A percentile compares a stretch with the other conserved stretches of the same genome.
These are phyloP conservation scores for Menidia menidia DNA, from an alignment of 2,797 vertebrate genomes.

Conservation along the genomic window DNA sequence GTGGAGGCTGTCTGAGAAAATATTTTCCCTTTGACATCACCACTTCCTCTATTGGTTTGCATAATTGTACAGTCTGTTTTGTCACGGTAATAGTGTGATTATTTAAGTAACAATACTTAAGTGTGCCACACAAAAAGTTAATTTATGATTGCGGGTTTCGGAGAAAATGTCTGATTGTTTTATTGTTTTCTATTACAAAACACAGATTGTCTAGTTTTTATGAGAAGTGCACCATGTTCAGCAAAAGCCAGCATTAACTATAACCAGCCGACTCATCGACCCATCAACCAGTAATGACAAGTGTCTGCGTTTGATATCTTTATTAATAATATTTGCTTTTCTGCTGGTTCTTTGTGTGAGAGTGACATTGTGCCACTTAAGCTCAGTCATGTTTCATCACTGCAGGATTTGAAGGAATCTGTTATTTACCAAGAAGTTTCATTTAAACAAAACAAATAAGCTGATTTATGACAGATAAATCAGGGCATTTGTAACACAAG, in stretches of 20 bases:
- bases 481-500: slow-evolving; percentile 5
- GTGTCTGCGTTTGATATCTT: too few relatives aligned
- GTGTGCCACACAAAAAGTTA: not conserved
- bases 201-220: too few relatives aligned
- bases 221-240: not conserved
- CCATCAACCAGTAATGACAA: not conserved
- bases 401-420: not conserved
- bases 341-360: not conserved
- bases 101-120: too few relatives aligned
- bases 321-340: too few relatives aligned
- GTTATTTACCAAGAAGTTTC: not conserved
- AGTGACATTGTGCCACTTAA: not conserved
- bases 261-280: not conserved
- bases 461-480: slow-evolving; percentile 8
- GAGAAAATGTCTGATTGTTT: too few relatives aligned
- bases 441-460: not conserved
- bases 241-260: not conserved
- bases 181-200: too few relatives aligned
- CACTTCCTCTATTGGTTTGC: not conserved
- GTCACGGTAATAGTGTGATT: not conserved
- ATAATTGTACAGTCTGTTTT: not conserved
- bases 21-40: slow-evolving; percentile 19
- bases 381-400: not conserved
- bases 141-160: not conserved
- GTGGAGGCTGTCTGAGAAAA: slow-evolving; percentile 34